Base-by-base conservation (phyloP, 2,888 invertebrate species). In the Macrosiphum euphorbiae region DNA sequence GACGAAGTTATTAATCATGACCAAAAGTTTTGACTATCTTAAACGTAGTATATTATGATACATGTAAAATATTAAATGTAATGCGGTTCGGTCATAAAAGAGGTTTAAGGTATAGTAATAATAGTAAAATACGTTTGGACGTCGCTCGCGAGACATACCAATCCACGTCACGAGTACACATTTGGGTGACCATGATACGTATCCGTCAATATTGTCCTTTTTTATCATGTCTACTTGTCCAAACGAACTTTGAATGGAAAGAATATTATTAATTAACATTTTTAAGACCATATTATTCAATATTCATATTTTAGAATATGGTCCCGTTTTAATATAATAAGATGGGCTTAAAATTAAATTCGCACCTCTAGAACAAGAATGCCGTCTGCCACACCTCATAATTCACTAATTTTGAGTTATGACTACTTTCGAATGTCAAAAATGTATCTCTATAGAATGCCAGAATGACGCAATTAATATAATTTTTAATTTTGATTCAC, bases 1-100 rank as follows among this genome's bases (percentile, higher is more conserved):
- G n/a, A 47, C n/a, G 20, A 61, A 90, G 61, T 90, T 90, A 90
- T 90, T 90, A 61, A 67, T 90, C 61, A 67, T 28, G 47, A 47
- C 5, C 61, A 47, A 90, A 90, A 90, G n/a, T 90, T 47, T 90
- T 67, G n/a, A 55, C 20, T 90, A 47, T 61, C n/a, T 67, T 67
- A 52, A 52, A 55, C 88, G 24, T 24, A 86, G 20, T 78, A 8
- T 78, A 35, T 35, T 78, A 78, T 35, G 35, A 78, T 78, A 35
- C 20, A 20, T 35, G 35, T 78, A 78, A 78, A 35, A 78, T 78
- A 86, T 86, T 86, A 86, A 47, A 88, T 26, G 35, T 67, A 47
- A 61, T 4, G 20, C 16, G n/a, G 8, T n/a, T 67, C 20, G 4
- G 20, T n/a, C 24, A n/a, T 47, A 47, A 67, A 67, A 61, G n/a